Evolutionary conservation across 1,140 invertebrate species (phyloP).

Genomic region (Musca domestica): DNA sequence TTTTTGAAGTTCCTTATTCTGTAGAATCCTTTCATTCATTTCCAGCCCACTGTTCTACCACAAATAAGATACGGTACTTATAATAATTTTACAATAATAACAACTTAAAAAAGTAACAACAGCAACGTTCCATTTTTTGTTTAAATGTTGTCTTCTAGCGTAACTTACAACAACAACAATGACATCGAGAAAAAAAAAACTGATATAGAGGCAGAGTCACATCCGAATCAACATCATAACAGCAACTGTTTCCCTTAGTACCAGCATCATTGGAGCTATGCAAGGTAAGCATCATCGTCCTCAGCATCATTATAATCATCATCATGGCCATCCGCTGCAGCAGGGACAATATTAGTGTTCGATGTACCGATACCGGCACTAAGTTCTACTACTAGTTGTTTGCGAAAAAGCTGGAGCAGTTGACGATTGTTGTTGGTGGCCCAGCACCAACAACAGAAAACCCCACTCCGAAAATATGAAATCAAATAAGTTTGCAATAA

Average conservation of each 20-base stretch:
- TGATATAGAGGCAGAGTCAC: not conserved
- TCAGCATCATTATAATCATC: too few species aligned
- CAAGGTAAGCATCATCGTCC: too few species aligned
- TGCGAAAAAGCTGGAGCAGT: too few species aligned
- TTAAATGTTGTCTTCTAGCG: slow-evolving; percentile 15
- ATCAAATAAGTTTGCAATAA: slow-evolving; percentile 15
- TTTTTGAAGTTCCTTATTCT: too few species aligned
- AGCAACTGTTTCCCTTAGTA: too few species aligned
- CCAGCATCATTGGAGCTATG: too few species aligned
- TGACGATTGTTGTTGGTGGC: too few species aligned
- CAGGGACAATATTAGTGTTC: not conserved
- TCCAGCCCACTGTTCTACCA: not conserved
- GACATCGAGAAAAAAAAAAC: not conserved
- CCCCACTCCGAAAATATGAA: not conserved
- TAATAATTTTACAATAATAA: slow-evolving; percentile 16
- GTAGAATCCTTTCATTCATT: too few species aligned
- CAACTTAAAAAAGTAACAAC: not conserved
- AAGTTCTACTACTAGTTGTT: too few species aligned
- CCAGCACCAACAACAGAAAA: too few species aligned
- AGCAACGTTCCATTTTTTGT: not conserved
- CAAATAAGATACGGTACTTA: slow-evolving; percentile 3
- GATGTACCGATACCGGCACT: too few species aligned
- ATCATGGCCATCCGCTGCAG: not conserved
- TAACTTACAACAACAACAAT: slow-evolving; percentile 11
- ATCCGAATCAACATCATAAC: too few species aligned